phyloP scores from a whole-genome alignment of 2,888 invertebrate species.

The Caprella mutica region DNA sequence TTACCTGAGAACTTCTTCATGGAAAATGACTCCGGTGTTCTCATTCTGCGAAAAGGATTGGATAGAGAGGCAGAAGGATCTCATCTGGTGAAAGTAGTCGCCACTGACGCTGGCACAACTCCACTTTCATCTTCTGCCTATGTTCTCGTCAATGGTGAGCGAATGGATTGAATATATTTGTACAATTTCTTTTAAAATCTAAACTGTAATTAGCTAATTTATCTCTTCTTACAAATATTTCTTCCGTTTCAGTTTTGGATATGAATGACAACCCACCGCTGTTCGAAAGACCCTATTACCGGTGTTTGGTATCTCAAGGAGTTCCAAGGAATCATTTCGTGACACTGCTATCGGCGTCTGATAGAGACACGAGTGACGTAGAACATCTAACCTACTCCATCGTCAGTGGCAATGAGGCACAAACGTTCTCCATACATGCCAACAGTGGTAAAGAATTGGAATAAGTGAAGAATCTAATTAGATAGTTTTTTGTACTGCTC shows the following conservation, averaged over 20 bases:
- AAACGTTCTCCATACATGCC: conserved; percentile 58
- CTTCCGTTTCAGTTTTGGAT: conserved; percentile 50
- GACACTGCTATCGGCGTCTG: conserved; percentile 74
- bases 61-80: conserved; percentile 53
- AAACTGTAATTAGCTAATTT: no score
- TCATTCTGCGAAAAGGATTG: conserved; percentile 63
- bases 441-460: conserved; percentile 46
- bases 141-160: conserved; percentile 50
- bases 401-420: conserved; percentile 62
- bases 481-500: no score
- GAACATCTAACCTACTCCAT: conserved; percentile 65
- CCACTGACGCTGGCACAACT: conserved; percentile 69
- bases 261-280: conserved; percentile 77
- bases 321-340: conserved; percentile 77
- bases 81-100: conserved; percentile 63
- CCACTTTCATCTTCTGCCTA: conserved; percentile 59
- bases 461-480: no score
- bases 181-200: no score
- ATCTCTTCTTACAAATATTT: no score
- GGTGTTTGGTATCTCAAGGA: conserved; percentile 67
- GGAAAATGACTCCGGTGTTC: conserved; percentile 60
- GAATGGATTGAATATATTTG: no score
- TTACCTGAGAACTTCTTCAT: conserved; percentile 58
- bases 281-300: conserved; percentile 64
- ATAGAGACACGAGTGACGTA: conserved; percentile 70